phyloP scores from a whole-genome alignment of 2,113 vertebrate species.

The Pelecanus crispus region DNA sequence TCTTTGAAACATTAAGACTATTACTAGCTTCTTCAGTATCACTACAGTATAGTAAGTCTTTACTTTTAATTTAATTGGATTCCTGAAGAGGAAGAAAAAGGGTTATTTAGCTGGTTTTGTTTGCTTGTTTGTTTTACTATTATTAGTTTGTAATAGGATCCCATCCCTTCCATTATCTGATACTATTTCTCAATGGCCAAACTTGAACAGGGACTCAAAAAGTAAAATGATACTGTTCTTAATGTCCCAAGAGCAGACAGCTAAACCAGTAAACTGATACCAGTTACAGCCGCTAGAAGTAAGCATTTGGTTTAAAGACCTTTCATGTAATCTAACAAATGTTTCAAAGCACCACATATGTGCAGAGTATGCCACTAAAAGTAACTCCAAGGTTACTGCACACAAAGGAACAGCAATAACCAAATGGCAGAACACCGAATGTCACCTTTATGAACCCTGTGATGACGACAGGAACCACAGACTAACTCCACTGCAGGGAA shows the following conservation, averaged over 20 bases:
- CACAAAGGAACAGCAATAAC: not conserved
- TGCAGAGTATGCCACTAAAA: not conserved
- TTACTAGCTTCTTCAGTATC: not conserved
- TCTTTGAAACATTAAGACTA: not conserved
- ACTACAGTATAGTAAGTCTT: not conserved
- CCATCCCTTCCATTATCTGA: not conserved
- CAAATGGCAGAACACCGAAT: not conserved
- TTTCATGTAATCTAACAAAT: not conserved
- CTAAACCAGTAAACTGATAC: conserved; percentile 35
- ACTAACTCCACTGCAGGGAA: not conserved
- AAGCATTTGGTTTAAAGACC: not conserved
- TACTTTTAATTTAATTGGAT: conserved; percentile 4
- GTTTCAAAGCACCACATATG: not conserved
- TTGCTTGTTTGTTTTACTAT: not conserved
- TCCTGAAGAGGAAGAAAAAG: not conserved
- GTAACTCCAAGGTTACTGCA: not conserved
- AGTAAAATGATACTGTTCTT: conserved; percentile 28
- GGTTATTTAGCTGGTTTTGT: not conserved
- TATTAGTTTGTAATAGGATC: not conserved
- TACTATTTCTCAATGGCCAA: not conserved
- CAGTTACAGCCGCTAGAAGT: conserved; percentile 31
- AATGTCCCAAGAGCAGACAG: not conserved
- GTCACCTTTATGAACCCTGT: not conserved
- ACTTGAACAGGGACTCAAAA: not conserved
- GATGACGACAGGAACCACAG: not conserved